phyloP scores from a whole-genome alignment of 2,113 vertebrate genomes.

The Cyanoramphus novaezelandiae region DNA sequence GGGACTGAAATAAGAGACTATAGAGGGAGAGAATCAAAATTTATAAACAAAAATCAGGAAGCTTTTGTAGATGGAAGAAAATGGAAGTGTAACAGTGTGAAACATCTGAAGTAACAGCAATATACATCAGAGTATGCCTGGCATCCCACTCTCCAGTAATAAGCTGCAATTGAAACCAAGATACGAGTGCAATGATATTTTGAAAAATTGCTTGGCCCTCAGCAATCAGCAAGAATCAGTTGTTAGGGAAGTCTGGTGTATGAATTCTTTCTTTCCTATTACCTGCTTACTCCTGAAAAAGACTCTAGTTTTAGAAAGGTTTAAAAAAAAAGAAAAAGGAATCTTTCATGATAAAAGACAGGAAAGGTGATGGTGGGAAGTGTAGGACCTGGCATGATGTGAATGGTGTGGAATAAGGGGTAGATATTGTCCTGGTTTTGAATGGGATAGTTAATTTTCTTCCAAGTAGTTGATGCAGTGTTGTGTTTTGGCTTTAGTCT shows the following conservation, averaged over 20 bases:
- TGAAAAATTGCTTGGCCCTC: not conserved
- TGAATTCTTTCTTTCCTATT: not conserved
- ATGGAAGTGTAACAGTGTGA: not conserved
- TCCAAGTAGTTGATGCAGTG: not conserved
- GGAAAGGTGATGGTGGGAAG: not conserved
- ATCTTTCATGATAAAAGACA: not conserved
- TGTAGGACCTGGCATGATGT: not conserved
- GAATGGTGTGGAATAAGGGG: not conserved
- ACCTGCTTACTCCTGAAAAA: not conserved
- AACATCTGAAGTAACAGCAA: not conserved
- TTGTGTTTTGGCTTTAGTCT: not conserved
- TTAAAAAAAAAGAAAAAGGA: not conserved
- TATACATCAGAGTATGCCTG: not conserved
- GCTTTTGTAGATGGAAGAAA: not conserved
- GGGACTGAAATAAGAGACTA: not conserved
- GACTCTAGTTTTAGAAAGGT: not conserved
- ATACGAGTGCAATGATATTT: not conserved
- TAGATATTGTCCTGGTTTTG: not conserved
- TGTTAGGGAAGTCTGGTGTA: not conserved
- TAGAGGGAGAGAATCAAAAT: not conserved
- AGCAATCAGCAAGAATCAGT: not conserved
- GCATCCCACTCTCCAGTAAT: not conserved
- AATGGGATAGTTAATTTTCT: not conserved
- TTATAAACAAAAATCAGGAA: not conserved
- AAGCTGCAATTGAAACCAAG: not conserved